Conservation (phyloP, 2,888 invertebrate genomes). For the Polyploca ridens region DNA sequence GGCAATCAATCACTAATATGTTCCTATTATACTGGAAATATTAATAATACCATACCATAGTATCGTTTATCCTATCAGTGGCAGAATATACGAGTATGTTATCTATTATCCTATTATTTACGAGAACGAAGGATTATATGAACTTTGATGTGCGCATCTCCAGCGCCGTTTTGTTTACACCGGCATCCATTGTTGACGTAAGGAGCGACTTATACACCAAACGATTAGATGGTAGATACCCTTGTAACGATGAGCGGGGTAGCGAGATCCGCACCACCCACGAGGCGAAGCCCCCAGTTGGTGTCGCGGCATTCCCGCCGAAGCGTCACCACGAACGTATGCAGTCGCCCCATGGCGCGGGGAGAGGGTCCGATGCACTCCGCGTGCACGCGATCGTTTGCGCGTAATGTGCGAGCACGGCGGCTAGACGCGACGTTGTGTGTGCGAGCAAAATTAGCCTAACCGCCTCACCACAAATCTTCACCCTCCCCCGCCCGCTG, state of each 20-base stretch:
- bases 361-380: slow-evolving; percentile 52
- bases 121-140: background rate
- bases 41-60: background rate
- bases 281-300: slow-evolving; percentile 94
- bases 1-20: background rate
- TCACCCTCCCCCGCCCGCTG: slow-evolving; percentile 61
- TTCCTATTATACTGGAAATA: background rate
- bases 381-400: slow-evolving; percentile 57
- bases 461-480: slow-evolving; percentile 67
- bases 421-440: slow-evolving; percentile 60
- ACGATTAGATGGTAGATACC: slow-evolving; percentile 77
- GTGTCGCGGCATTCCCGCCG: slow-evolving; percentile 88
- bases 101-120: background rate
- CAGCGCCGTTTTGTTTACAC: slow-evolving; percentile 70
- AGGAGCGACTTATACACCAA: slow-evolving; percentile 11
- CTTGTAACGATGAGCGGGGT: slow-evolving; percentile 94
- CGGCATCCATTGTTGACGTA: slow-evolving; percentile 42
- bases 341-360: slow-evolving; percentile 87
- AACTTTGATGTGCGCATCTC: slow-evolving; percentile 37
- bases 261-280: slow-evolving; percentile 94
- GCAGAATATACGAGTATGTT: slow-evolving; percentile 1
- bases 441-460: slow-evolving; percentile 74
- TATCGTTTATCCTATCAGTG: background rate
- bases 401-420: slow-evolving; percentile 39
- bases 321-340: slow-evolving; percentile 90